Percentiles rank a stretch among this genome's conserved stretches.
These are phyloP conservation scores for Chironomus tentans DNA, from an alignment of 2,888 invertebrate genomes.

Conservation along the genomic window DNA sequence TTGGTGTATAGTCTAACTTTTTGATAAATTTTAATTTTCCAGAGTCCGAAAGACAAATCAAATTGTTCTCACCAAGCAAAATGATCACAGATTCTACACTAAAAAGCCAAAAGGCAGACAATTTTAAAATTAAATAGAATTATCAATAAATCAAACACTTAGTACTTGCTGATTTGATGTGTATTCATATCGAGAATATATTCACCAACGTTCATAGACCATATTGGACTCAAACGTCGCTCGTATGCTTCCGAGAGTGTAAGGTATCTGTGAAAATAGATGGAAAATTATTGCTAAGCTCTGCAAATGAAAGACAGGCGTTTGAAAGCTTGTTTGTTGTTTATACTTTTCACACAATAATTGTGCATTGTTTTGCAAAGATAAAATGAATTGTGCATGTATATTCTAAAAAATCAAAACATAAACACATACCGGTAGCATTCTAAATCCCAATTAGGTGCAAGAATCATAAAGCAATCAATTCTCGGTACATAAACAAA, in stretches of 20 bases:
- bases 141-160: not conserved
- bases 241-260: slow-evolving; percentile 18
- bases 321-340: too few species aligned
- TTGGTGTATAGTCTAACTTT: slow-evolving; percentile 73
- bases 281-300: too few species aligned
- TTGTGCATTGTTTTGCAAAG: not conserved
- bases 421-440: slow-evolving; percentile 60
- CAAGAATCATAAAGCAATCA: slow-evolving; percentile 77
- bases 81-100: slow-evolving; percentile 61
- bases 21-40: slow-evolving; percentile 75
- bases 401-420: not conserved
- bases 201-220: slow-evolving; percentile 59
- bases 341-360: not conserved
- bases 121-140: not conserved
- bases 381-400: not conserved
- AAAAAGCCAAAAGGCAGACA: slow-evolving; percentile 31
- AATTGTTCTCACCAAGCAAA: slow-evolving; percentile 74
- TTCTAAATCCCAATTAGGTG: slow-evolving; percentile 73
- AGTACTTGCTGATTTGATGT: slow-evolving; percentile 37
- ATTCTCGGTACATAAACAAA: slow-evolving; percentile 69
- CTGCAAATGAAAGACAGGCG: too few species aligned
- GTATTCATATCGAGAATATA: slow-evolving; percentile 43
- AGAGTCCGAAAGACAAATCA: slow-evolving; percentile 70
- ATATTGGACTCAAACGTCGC: slow-evolving; percentile 32
- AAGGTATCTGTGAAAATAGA: not conserved